These are phyloP conservation scores for Tetraneura akinire DNA, from an alignment of 1,140 invertebrate genomes.

Conservation along the genomic window DNA sequence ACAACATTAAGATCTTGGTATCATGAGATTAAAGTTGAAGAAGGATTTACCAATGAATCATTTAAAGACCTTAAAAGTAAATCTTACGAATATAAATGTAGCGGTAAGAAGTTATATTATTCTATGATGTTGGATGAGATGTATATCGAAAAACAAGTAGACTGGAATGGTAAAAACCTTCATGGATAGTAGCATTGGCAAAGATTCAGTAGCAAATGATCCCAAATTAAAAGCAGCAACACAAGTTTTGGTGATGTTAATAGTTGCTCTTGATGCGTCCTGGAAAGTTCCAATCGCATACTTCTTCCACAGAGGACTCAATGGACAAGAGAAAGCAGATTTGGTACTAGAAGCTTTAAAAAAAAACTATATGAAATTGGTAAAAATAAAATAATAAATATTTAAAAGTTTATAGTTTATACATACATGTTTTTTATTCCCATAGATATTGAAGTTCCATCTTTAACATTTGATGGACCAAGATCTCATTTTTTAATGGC, in stretches of 20 bases:
- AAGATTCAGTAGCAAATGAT: slow-evolving; percentile 8
- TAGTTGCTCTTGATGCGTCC: neutral
- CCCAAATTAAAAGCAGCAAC: neutral
- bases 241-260: slow-evolving; percentile 29
- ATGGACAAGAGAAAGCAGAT: slow-evolving; percentile 49
- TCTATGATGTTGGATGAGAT: slow-evolving; percentile 55
- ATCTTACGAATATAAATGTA: neutral
- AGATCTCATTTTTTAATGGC: slow-evolving; percentile 26
- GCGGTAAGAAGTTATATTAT: neutral
- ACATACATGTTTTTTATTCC: too few species aligned
- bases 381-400: neutral
- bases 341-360: too few species aligned
- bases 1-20: slow-evolving; percentile 13
- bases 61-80: slow-evolving; percentile 25
- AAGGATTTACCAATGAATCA: slow-evolving; percentile 40
- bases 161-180: slow-evolving; percentile 53
- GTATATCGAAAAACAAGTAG: slow-evolving; percentile 54
- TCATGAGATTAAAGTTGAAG: neutral
- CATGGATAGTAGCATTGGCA: slow-evolving; percentile 50
- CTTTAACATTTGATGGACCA: slow-evolving; percentile 36
- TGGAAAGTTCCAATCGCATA: slow-evolving; percentile 39
- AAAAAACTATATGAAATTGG: too few species aligned
- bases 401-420: too few species aligned
- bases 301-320: slow-evolving; percentile 54
- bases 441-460: neutral